These are phyloP conservation scores for Drosophila novamexicana DNA, from an alignment of 1,140 invertebrate species.

Conservation along the genomic window DNA sequence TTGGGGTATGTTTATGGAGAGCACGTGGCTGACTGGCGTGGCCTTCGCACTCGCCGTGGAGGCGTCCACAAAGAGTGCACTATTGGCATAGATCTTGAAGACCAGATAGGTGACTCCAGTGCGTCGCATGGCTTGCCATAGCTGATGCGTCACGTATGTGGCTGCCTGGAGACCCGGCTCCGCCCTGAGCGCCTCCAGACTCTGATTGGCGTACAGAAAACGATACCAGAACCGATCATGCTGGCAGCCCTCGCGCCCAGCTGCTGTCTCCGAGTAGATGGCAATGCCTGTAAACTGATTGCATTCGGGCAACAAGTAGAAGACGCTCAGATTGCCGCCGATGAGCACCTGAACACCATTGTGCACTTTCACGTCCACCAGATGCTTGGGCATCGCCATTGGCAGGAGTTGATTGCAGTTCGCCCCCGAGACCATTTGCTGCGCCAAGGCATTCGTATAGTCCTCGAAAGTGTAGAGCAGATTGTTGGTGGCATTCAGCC, in stretches of 20 bases:
- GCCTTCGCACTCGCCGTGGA: background rate
- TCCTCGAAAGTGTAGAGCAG: conserved; percentile 45
- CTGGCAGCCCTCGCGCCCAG: background rate
- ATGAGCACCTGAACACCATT: conserved; percentile 18
- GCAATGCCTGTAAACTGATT: conserved; percentile 47
- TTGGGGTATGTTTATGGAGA: conserved; percentile 47
- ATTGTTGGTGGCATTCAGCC: conserved; percentile 43
- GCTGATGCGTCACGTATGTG: conserved; percentile 14
- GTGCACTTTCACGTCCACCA: conserved; percentile 1
- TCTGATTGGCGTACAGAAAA: conserved; percentile 42
- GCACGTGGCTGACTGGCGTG: conserved; percentile 38
- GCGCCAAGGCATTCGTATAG: conserved; percentile 33
- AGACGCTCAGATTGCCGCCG: conserved; percentile 36
- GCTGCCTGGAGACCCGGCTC: conserved; percentile 38
- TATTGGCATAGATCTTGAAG: conserved; percentile 54
- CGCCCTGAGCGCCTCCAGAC: conserved; percentile 2
- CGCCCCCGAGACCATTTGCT: conserved; percentile 13
- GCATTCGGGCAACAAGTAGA: conserved; percentile 45
- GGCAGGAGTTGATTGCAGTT: background rate
- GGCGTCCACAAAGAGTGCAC: conserved; percentile 44
- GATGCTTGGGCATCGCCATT: background rate
- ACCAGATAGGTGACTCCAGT: conserved; percentile 26
- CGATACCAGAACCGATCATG: conserved; percentile 50
- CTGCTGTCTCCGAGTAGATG: conserved; percentile 18
- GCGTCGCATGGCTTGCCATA: conserved; percentile 18